These are phyloP conservation scores for Lysandra coridon DNA, from an alignment of 2,888 invertebrate genomes.

Conservation along the genomic window DNA sequence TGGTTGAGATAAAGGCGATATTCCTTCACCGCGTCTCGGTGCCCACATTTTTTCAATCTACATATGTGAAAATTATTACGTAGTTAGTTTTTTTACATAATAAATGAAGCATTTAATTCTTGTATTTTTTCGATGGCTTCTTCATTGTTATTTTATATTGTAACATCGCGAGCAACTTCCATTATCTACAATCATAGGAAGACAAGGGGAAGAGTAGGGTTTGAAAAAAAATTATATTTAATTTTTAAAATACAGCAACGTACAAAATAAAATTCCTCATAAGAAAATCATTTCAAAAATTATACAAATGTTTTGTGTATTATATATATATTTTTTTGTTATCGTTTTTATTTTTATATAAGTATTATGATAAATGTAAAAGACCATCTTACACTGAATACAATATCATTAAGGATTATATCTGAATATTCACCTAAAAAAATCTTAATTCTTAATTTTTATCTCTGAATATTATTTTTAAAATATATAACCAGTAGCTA, in stretches of 20 bases:
- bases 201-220: conserved; percentile 8
- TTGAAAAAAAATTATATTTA: not conserved
- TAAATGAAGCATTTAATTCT: not conserved
- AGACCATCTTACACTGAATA: too few relatives aligned
- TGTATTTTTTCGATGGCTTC: not conserved
- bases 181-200: conserved; percentile 15
- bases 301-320: too few relatives aligned
- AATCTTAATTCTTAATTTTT: too few relatives aligned
- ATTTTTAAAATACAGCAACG: not conserved
- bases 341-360: too few relatives aligned
- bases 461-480: too few relatives aligned
- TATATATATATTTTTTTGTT: too few relatives aligned
- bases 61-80: conserved; percentile 4
- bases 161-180: not conserved
- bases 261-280: not conserved
- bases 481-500: too few relatives aligned
- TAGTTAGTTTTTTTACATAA: not conserved
- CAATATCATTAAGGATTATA: too few relatives aligned
- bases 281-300: too few relatives aligned
- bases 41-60: conserved; percentile 10
- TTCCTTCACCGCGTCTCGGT: not conserved
- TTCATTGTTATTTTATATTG: not conserved
- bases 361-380: too few relatives aligned
- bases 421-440: too few relatives aligned
- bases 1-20: not conserved